phyloP scores from a whole-genome alignment of 2,113 vertebrate species.

The Pycnonotus jocosus region DNA sequence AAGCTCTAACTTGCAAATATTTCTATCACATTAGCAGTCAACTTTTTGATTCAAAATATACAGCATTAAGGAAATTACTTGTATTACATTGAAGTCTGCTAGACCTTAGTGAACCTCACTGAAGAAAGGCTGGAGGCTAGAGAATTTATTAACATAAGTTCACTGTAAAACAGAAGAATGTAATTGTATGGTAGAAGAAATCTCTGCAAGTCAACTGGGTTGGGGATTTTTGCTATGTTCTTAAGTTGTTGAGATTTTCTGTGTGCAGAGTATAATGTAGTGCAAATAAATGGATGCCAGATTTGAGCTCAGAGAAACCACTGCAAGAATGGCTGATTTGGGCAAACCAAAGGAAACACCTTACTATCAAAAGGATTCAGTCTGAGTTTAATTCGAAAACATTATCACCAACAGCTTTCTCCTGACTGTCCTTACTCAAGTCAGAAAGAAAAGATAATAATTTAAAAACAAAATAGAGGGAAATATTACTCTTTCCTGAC shows the following conservation, averaged over 20 bases:
- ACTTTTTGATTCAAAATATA: not conserved
- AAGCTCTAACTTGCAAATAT: not conserved
- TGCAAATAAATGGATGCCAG: not conserved
- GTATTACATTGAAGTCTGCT: not conserved
- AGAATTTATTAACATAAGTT: not conserved
- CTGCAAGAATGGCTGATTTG: not conserved
- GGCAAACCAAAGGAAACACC: not conserved
- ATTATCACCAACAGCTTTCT: not conserved
- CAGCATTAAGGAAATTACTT: not conserved
- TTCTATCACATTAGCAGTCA: not conserved
- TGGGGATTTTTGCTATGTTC: not conserved
- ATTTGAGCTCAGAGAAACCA: not conserved
- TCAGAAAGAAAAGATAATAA: not conserved
- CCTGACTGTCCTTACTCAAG: not conserved
- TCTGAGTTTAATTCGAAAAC: not conserved
- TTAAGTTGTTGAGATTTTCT: fast-evolving
- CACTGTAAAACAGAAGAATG: not conserved
- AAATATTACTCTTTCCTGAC: not conserved
- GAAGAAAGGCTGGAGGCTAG: not conserved
- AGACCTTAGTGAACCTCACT: not conserved
- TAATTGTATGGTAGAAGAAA: not conserved
- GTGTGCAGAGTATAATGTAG: not conserved
- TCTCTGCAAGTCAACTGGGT: not conserved
- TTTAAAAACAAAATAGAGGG: not conserved
- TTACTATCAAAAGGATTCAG: not conserved